Conservation (phyloP, 2,113 vertebrate species). For the Lanius ludovicianus region DNA sequence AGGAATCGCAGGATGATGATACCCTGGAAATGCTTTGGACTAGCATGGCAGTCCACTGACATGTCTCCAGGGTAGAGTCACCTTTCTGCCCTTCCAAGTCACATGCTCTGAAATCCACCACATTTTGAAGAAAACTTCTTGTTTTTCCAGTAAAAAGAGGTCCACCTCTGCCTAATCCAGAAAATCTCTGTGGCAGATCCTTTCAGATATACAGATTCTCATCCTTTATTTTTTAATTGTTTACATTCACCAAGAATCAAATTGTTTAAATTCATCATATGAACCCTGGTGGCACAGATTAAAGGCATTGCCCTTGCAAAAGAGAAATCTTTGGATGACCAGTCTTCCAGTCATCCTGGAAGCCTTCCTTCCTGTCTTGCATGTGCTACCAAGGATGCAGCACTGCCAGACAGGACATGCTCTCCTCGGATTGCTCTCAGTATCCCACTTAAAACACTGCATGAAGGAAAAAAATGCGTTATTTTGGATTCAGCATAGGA, state of each 20-base stretch:
- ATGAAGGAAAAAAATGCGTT: accelerated
- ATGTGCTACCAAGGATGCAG: neutral
- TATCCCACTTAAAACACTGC: accelerated
- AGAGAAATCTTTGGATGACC: neutral
- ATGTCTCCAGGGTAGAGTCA: accelerated
- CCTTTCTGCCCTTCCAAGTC: neutral
- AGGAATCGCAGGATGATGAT: neutral
- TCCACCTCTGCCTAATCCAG: neutral
- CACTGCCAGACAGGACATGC: neutral
- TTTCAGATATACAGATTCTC: neutral
- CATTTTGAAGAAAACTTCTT: neutral
- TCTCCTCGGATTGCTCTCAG: neutral
- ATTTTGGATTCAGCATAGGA: neutral
- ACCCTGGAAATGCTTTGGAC: neutral
- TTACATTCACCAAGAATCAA: neutral
- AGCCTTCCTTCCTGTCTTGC: neutral
- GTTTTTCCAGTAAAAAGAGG: neutral
- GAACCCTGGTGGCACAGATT: neutral
- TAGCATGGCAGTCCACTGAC: neutral
- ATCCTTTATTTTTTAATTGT: neutral
- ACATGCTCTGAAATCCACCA: neutral
- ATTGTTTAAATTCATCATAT: neutral
- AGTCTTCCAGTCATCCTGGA: neutral
- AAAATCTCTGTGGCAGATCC: neutral
- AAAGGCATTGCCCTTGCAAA: neutral